Percentiles rank a stretch among this genome's conserved stretches.
Conservation (phyloP, 2,888 invertebrate species). For the Ophion ventricosus region DNA sequence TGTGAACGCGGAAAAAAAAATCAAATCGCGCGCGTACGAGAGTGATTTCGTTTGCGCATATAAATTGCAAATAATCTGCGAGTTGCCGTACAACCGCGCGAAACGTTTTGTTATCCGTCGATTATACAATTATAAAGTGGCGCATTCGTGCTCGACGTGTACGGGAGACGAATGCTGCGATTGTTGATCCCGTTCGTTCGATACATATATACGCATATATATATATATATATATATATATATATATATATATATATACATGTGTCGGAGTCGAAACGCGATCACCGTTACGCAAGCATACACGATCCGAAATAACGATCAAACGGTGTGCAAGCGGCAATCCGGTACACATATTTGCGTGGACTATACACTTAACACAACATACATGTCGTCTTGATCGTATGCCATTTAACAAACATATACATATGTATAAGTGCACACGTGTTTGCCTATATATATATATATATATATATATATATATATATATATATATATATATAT, state of each 20-base stretch:
- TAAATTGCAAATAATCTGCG: conserved; percentile 13
- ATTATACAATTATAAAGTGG: conserved; percentile 34
- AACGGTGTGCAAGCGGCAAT: conserved; percentile 50
- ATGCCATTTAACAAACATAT: conserved; percentile 1
- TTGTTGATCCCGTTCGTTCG: conserved; percentile 38
- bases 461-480: background rate
- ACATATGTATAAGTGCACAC: background rate
- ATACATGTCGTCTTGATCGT: conserved; percentile 2
- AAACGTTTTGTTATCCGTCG: background rate
- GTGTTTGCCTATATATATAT: conserved; percentile 6
- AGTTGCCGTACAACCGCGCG: background rate
- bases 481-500: conserved; percentile 2
- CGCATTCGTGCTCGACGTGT: background rate
- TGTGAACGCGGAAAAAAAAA: background rate
- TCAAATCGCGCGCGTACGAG: background rate
- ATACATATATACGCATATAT: background rate
- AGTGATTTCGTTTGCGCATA: background rate
- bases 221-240: background rate
- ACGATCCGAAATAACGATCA: conserved; percentile 56
- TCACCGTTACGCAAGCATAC: conserved; percentile 48
- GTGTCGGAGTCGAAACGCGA: conserved; percentile 29
- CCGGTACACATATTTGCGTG: conserved; percentile 53
- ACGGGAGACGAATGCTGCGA: conserved; percentile 8
- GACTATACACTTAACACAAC: conserved; percentile 33
- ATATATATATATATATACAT: background rate